Evolutionary conservation across 30 jellyfish, hydroid and myxozoan species (phyloP).

Genomic region (Mastigias papua): DNA sequence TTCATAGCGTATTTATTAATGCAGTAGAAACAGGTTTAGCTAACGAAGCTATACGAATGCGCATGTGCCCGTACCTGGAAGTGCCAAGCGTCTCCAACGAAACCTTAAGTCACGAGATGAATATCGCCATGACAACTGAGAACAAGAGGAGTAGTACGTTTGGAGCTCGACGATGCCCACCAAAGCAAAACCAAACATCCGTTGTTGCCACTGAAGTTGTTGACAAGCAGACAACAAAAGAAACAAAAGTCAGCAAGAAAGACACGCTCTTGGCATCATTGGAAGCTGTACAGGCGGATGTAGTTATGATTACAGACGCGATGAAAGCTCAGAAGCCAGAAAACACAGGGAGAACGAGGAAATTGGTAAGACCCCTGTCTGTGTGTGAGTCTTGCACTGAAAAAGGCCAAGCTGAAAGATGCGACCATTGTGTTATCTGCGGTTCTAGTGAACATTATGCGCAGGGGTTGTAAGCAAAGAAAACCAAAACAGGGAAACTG

Average conservation of each 20-base stretch:
- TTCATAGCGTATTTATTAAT: conserved; percentile 40
- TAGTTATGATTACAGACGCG: conserved; percentile 32
- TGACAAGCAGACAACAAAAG: conserved; percentile 32
- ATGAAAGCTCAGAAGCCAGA: conserved; percentile 39
- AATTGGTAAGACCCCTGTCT: conserved; percentile 39
- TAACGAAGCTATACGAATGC: conserved; percentile 53
- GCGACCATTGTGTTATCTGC: conserved; percentile 49
- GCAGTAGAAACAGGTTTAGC: conserved; percentile 54
- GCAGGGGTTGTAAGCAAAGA: conserved; percentile 72
- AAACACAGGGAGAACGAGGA: neutral
- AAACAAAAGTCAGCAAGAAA: conserved; percentile 10
- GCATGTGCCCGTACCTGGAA: conserved; percentile 52
- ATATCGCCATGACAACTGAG: conserved; percentile 48
- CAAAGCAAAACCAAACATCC: conserved; percentile 19
- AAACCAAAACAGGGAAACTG: conserved; percentile 69
- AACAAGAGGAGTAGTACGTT: conserved; percentile 33
- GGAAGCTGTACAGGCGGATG: conserved; percentile 44
- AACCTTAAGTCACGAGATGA: conserved; percentile 39
- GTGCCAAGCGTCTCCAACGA: conserved; percentile 33
- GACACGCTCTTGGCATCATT: conserved; percentile 9
- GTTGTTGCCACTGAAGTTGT: conserved; percentile 18
- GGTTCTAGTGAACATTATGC: conserved; percentile 45
- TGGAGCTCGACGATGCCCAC: conserved; percentile 2
- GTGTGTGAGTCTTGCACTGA: conserved; percentile 51
- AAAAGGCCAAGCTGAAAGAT: conserved; percentile 34